A percentile compares a stretch with the other conserved stretches of the same genome.
phyloP scores from a whole-genome alignment of 2,888 invertebrate genomes.

The Limnephilus auricula region DNA sequence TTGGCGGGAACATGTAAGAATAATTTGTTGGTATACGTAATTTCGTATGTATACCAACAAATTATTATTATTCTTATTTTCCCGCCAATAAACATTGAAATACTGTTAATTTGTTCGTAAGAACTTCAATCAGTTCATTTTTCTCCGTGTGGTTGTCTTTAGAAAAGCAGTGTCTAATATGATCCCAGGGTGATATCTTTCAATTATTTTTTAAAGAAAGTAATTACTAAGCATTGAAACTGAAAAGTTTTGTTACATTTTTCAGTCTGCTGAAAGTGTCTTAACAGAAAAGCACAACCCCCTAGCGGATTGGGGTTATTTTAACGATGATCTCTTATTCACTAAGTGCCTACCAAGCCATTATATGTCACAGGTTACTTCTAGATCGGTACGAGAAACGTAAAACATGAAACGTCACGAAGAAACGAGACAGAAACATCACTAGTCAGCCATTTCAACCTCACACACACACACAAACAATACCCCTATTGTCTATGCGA shows the following conservation, averaged over 20 bases:
- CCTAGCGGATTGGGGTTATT: not conserved
- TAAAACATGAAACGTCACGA: slow-evolving; percentile 19
- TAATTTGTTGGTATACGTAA: too few species aligned
- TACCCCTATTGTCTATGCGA: slow-evolving; percentile 20
- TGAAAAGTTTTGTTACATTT: not conserved
- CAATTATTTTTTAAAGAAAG: not conserved
- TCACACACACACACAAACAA: slow-evolving; percentile 6
- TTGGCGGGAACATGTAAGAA: too few species aligned
- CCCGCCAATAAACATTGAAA: too few species aligned
- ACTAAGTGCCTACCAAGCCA: not conserved
- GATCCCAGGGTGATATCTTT: not conserved
- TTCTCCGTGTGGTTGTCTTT: too few species aligned
- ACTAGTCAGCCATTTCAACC: slow-evolving; percentile 39
- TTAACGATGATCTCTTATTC: slow-evolving; percentile 8
- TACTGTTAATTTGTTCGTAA: too few species aligned
- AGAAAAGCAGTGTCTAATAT: too few species aligned
- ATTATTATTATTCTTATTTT: too few species aligned
- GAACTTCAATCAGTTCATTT: too few species aligned
- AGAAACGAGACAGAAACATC: slow-evolving; percentile 30
- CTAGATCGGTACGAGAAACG: not conserved
- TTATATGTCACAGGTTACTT: not conserved
- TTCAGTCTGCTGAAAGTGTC: not conserved
- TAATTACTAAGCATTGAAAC: not conserved
- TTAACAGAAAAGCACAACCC: slow-evolving; percentile 1
- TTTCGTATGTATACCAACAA: too few species aligned